Evolutionary conservation across 2,113 vertebrate species (phyloP), one percentile per base, ranked within the genome.

Genomic region (Amphiprion percula): DNA sequence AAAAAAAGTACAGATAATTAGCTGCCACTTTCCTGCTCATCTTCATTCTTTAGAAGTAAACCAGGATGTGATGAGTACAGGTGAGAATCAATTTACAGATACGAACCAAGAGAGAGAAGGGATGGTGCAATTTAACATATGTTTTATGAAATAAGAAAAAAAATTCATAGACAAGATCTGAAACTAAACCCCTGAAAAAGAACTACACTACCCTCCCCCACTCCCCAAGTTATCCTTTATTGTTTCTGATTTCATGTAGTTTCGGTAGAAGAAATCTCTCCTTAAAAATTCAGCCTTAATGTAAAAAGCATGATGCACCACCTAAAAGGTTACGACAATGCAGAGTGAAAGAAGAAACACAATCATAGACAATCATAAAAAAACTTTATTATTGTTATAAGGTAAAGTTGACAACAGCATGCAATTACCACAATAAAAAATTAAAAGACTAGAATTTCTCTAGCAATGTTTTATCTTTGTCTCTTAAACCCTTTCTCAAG

Each of bases 381-480:
- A 92, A 94, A 92, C 89, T 93, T 94, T 95, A 94, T 95, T 91
- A 89, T 90, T 88, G 85, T 92, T 80, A 89, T 90, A 92, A 92
- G 87, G 88, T 90, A 93, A 80, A 87, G 92, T 84, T 86, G 87
- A 94, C 92, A 91, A 93, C 92, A 92, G 93, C 94, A 94, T 94
- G 94, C 93, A 82, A 89, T 91, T 83, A 94, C 91, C 92, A 94
- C 94, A 83, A 88, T 88, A 87, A 82, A 92, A 92, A 94, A 93
- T 82, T 79, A 90, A 93, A 93, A 91, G 85, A 93, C 94, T 92
- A 91, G 87, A 91, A 93, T 92, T 81, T 92, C 88, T 80, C 74
- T 79, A 91, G 84, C 78, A 81, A 83, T 86, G 81, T 72, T 82
- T 68, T 46, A 0, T 65, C 75, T 79, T 53, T 60, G 64, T 53